phyloP scores from a whole-genome alignment of 1,140 invertebrate genomes.

The Phymastichus coffea region DNA sequence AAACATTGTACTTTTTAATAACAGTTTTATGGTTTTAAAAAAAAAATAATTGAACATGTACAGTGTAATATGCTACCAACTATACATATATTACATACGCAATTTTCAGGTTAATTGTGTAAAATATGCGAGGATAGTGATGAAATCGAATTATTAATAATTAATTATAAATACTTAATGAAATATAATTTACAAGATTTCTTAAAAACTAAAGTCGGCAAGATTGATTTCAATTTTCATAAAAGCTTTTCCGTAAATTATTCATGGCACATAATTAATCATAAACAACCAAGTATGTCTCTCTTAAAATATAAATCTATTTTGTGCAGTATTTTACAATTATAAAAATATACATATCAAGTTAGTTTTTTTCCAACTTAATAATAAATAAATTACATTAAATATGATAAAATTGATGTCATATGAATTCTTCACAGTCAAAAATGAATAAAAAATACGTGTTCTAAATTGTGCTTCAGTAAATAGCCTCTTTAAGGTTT shows the following conservation, averaged over 20 bases:
- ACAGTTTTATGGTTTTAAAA: not conserved
- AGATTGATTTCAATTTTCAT: slow-evolving; percentile 16
- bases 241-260: slow-evolving; percentile 21
- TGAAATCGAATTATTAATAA: slow-evolving; percentile 11
- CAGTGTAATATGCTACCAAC: not conserved
- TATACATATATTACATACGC: slow-evolving; percentile 8
- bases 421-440: not conserved
- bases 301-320: slow-evolving; percentile 14
- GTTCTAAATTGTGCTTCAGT: slow-evolving; percentile 1
- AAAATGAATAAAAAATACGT: not conserved
- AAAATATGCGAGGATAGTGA: slow-evolving; percentile 2
- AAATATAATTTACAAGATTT: slow-evolving; percentile 14
- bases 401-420: not conserved
- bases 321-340: slow-evolving; percentile 20
- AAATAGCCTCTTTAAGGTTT: too few species aligned
- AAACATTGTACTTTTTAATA: not conserved
- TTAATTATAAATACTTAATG: slow-evolving; percentile 14
- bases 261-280: slow-evolving; percentile 24
- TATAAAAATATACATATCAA: slow-evolving; percentile 23
- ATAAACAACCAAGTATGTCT: slow-evolving; percentile 11
- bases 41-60: not conserved
- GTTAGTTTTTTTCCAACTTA: not conserved
- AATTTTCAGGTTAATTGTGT: slow-evolving; percentile 6
- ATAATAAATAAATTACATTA: not conserved
- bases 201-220: slow-evolving; percentile 18